These are phyloP conservation scores for Diglossa brunneiventris DNA, from an alignment of 2,113 vertebrate species.

Conservation along the genomic window DNA sequence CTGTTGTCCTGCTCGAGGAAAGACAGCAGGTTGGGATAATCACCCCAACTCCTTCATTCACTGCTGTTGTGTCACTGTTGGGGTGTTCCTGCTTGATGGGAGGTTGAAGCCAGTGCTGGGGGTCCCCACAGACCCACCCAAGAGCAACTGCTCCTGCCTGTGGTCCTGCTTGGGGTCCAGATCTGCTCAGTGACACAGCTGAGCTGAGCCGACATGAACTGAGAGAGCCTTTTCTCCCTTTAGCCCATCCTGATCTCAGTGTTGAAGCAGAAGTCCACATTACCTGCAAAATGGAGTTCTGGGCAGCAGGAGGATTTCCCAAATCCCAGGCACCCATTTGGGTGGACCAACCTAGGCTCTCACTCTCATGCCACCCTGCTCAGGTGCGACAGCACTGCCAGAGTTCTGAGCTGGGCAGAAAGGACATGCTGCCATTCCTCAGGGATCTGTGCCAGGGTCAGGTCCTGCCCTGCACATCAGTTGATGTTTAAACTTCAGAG, in stretches of 20 bases:
- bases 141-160: neutral
- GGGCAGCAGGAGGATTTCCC: neutral
- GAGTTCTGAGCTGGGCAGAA: neutral
- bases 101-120: neutral
- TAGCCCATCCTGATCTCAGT: neutral
- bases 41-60: neutral
- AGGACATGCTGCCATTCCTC: rapidly evolving
- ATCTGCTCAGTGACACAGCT: neutral
- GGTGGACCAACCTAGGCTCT: neutral
- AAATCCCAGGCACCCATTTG: neutral
- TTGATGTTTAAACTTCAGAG: neutral
- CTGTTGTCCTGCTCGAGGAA: neutral
- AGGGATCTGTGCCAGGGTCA: neutral
- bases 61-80: neutral
- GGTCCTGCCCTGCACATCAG: neutral
- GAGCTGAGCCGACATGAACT: neutral
- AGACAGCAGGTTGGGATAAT: neutral
- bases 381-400: neutral
- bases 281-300: neutral
- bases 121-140: neutral
- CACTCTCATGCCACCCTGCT: neutral
- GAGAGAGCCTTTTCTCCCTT: neutral
- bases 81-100: neutral
- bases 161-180: neutral
- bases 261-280: neutral